Base-by-base conservation (phyloP, 2,888 invertebrate genomes). In the Platerodrilus igneus region DNA sequence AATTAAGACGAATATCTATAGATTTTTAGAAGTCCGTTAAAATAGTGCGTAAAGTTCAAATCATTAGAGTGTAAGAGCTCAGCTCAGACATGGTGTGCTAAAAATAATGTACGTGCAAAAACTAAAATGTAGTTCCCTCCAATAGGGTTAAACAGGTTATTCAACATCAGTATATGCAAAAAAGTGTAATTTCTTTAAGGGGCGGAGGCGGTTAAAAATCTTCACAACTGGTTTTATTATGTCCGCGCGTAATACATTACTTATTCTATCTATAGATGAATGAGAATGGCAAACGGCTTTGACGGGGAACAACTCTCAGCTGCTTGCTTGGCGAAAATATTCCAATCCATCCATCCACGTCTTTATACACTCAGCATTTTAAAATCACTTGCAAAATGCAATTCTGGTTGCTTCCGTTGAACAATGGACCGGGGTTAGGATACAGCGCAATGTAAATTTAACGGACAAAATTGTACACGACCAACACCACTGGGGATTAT, bases 201-300 rank as follows among this genome's bases (percentile, higher is more conserved):
- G 65, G 66, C 64, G 66, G 66, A 65, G 66, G 66, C 64, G 65
- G 65, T 64, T 64, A 60, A 59, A 60, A 64, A 64, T 58, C 59
- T 31, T 29, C 18, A 21, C 36, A 42, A 42, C 42, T 42, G 42
- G 42, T 42, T 42, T 37, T 29, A 15, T 22, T 35, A 25, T 20
- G 27, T 20, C 14, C 30, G 23, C 28, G n/a, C n/a, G n/a, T 18
- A 17, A 22, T 22, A 28, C 33, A 20, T 10, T 34, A 19, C 34
- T 22, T 21, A 23, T 21, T 42, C 32, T 37, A 42, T 37, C 37
- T 42, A 42, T 42, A 33, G 15, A 20, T 36, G 38, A 39, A 41
- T 29, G 42, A 38, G 38, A 46, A 36, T 35, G 39, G 38, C 37
- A 41, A 27, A 40, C 41, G 40, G 40, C 30, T 28, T 26, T 29